phyloP scores from a whole-genome alignment of 2,797 vertebrate genomes.

The Streptopelia turtur region DNA sequence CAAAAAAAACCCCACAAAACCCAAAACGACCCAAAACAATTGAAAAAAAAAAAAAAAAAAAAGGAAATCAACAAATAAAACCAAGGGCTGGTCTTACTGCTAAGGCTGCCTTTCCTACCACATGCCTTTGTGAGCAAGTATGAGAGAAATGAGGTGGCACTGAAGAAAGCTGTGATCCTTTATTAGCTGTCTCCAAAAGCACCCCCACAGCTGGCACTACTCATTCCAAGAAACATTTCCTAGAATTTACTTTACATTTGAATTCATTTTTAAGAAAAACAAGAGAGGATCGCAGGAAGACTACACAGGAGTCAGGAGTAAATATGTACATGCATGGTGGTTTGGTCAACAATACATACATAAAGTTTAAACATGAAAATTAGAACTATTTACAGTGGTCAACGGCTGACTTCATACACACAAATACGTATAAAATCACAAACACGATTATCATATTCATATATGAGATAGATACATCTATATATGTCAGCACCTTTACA shows the following conservation, averaged over 20 bases:
- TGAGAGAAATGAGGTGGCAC: not conserved
- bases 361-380: not conserved
- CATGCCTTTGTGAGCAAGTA: not conserved
- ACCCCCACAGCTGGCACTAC: not conserved
- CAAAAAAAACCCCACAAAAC: not conserved
- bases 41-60: not conserved
- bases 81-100: not conserved
- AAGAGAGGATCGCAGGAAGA: not conserved
- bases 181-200: not conserved
- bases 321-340: accelerated
- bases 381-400: not conserved
- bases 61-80: not conserved
- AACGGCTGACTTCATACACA: not conserved
- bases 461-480: not conserved
- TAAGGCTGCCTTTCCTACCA: not conserved
- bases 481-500: not conserved
- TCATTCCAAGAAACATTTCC: not conserved
- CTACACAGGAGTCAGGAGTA: not conserved
- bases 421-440: not conserved
- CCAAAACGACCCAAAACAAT: too few species aligned
- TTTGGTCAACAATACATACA: not conserved
- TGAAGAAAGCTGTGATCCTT: not conserved
- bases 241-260: not conserved
- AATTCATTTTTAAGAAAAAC: not conserved
- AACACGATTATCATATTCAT: not conserved